Percentiles rank a stretch among this genome's conserved stretches.
These are phyloP conservation scores for Stenodera caucasica DNA, from an alignment of 2,888 invertebrate genomes.

Conservation along the genomic window DNA sequence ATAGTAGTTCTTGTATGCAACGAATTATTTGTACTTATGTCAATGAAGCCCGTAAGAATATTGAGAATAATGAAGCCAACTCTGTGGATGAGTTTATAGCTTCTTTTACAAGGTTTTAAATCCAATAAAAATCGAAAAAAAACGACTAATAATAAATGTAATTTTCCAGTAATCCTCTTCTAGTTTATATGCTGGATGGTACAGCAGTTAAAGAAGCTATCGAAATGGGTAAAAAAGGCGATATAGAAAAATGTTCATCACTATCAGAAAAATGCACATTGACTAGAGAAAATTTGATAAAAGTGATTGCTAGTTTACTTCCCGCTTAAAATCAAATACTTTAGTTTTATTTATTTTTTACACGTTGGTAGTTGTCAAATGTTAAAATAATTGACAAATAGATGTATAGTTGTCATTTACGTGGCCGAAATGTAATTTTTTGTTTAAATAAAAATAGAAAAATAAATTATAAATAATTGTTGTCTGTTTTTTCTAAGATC, in stretches of 20 bases:
- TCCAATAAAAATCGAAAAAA: background rate
- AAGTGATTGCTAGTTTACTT: constrained; percentile 69
- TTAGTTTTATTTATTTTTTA: background rate
- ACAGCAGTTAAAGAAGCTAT: constrained; percentile 72
- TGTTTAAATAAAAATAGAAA: constrained; percentile 11
- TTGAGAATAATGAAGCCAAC: constrained; percentile 64
- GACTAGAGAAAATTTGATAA: constrained; percentile 67
- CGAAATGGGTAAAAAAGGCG: constrained; percentile 61
- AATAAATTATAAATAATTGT: constrained; percentile 11
- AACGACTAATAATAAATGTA: constrained; percentile 11
- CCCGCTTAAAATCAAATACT: constrained; percentile 51
- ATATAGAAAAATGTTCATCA: constrained; percentile 62
- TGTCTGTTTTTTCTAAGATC: background rate
- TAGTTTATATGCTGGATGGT: constrained; percentile 71
- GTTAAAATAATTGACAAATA: constrained; percentile 9
- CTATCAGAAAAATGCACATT: constrained; percentile 70
- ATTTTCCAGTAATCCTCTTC: constrained; percentile 66
- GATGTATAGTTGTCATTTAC: constrained; percentile 24
- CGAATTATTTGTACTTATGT: constrained; percentile 73
- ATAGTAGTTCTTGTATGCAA: constrained; percentile 72
- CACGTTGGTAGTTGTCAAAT: constrained; percentile 8
- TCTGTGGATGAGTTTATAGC: constrained; percentile 67
- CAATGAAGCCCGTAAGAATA: constrained; percentile 68
- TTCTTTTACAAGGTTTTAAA: constrained; percentile 58
- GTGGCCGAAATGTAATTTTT: constrained; percentile 22